Percentiles rank a stretch among this genome's conserved stretches.
phyloP scores from a whole-genome alignment of 64 coral and sea anemone species.

The Stichodactyla helianthus region DNA sequence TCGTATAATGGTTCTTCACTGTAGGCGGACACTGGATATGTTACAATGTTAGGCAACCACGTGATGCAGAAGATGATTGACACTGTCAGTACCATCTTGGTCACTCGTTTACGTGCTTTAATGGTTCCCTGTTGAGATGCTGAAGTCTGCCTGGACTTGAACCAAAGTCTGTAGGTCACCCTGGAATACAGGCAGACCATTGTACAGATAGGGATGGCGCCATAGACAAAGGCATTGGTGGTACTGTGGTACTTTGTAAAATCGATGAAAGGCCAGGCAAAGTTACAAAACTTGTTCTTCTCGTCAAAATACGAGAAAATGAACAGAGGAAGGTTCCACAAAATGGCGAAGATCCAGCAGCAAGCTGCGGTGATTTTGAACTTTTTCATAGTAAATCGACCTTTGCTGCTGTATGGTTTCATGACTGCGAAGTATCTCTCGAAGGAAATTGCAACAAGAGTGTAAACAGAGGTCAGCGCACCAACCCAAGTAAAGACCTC shows the following conservation, averaged over 20 bases:
- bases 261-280: slow-evolving; percentile 14
- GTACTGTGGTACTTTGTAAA: slow-evolving; percentile 31
- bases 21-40: slow-evolving; percentile 11
- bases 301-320: slow-evolving; percentile 29
- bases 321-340: slow-evolving; percentile 36
- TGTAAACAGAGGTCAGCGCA: slow-evolving; percentile 25
- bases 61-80: slow-evolving; percentile 18
- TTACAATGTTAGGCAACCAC: slow-evolving; percentile 22
- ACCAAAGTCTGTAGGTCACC: slow-evolving; percentile 36
- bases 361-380: slow-evolving; percentile 4
- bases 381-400: slow-evolving; percentile 19
- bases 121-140: slow-evolving; percentile 6
- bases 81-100: slow-evolving; percentile 33
- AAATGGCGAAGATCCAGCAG: slow-evolving; percentile 3
- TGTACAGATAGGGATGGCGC: slow-evolving; percentile 20
- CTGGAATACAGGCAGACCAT: slow-evolving; percentile 42
- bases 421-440: slow-evolving; percentile 34
- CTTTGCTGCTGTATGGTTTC: slow-evolving; percentile 4
- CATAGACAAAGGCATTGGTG: slow-evolving; percentile 7
- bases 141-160: neutral
- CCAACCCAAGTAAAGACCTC: slow-evolving; percentile 44
- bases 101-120: neutral
- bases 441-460: slow-evolving; percentile 29
- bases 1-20: slow-evolving; percentile 14
- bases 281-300: slow-evolving; percentile 30